phyloP scores from a whole-genome alignment of 1,140 invertebrate genomes.

The Drosophila arawakana region DNA sequence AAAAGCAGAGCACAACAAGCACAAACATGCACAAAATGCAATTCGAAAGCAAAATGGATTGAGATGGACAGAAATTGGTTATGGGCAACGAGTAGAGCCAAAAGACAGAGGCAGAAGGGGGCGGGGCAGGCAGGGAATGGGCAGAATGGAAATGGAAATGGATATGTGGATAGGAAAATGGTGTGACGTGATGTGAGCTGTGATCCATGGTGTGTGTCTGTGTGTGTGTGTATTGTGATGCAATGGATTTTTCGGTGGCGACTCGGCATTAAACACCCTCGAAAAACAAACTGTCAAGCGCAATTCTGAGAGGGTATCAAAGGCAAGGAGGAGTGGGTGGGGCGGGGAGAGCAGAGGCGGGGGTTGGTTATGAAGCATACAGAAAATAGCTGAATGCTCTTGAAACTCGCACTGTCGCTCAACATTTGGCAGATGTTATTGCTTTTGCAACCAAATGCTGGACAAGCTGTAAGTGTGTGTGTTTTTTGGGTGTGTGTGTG shows the following conservation, averaged over 20 bases:
- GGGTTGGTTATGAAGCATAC: slow-evolving; percentile 16
- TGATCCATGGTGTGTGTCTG: too few species aligned
- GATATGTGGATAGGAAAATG: slow-evolving; percentile 1
- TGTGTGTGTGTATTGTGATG: background rate
- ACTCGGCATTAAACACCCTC: slow-evolving; percentile 66
- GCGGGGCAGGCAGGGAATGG: background rate
- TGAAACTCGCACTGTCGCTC: slow-evolving; percentile 21
- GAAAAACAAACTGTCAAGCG: slow-evolving; percentile 76
- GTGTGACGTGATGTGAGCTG: background rate
- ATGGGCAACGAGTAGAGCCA: too few species aligned
- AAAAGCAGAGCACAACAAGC: too few species aligned
- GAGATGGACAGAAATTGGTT: background rate
- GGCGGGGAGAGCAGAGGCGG: slow-evolving; percentile 6
- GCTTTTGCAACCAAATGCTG: slow-evolving; percentile 40
- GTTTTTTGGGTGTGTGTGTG: too few species aligned
- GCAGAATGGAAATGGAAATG: background rate
- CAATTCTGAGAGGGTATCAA: slow-evolving; percentile 56
- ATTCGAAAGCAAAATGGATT: background rate
- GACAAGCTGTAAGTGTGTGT: background rate
- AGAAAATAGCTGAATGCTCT: slow-evolving; percentile 24
- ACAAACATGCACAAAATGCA: background rate
- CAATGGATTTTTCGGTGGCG: slow-evolving; percentile 26
- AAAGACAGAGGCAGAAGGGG: background rate
- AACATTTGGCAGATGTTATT: slow-evolving; percentile 51
- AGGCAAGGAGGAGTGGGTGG: slow-evolving; percentile 7